Base-by-base conservation (phyloP, 2,113 vertebrate species). In the Prunella fulvescens region DNA sequence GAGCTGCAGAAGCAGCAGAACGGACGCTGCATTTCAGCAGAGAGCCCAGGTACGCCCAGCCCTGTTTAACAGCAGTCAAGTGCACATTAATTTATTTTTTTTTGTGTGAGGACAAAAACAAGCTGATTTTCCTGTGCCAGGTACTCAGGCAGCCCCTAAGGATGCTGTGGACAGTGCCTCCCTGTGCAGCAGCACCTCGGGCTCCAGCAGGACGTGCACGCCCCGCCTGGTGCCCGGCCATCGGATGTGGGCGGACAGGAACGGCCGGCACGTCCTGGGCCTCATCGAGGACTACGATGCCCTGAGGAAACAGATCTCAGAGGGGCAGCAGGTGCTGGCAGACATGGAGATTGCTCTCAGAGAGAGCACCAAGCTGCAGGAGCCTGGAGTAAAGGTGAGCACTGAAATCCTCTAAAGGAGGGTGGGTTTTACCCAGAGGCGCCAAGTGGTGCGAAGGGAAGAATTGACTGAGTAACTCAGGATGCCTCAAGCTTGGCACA, bases 221-320 rank as follows among this genome's bases (percentile, higher is more conserved):
- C 97, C 98, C 2, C 98, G 96, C 12, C 92, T 98, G 7, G 98
- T 98, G 60, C 98, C 98, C 2, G 98, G 98, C 2, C 98, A 98
- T 81, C 96, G 91, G 1, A 91, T 98, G 84, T 99, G 99, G 99
- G 99, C 98, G 3, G 98, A 96, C 95, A 97, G 95, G 65, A 98
- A 80, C 1, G 99, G 99, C 4, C 97, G 96, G 12, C 98, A 99
- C 0, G 81, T 99, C 35, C 93, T 99, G 37, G 99, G 99, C 5
- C 96, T 99, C 77, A 96, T 98, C 0, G 99, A 99, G 95, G 99
- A 99, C 97, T 99, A 99, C 29, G 97, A 97, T 3, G 98, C 98
- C 25, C 98, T 99, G 48, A 96, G 98, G 66, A 99, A 98, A 37
- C 99, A 98, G 89, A 98, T 99, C 76, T 93, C 95, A 5, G 98